Conservation (phyloP, 2,797 vertebrate species). For the Lophius americanus region DNA sequence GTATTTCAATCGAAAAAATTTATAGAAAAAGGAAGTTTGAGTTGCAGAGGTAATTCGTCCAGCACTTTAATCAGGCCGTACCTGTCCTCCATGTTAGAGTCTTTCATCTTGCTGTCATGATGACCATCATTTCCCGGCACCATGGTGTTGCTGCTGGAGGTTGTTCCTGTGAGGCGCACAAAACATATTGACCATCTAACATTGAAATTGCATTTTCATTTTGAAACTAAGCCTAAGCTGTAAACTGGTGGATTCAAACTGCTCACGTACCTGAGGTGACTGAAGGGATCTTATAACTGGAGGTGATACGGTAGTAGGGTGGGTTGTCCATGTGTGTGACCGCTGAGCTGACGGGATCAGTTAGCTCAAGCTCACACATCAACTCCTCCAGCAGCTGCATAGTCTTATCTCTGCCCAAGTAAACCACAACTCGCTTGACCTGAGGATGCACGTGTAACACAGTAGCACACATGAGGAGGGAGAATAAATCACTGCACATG, state of each 20-base stretch:
- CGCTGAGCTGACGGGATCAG: constrained; percentile 93
- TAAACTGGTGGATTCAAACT: not conserved
- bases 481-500: not conserved
- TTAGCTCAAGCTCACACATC: constrained; percentile 95
- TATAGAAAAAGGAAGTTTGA: too few relatives aligned
- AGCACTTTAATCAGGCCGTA: constrained; percentile 60
- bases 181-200: constrained; percentile 2
- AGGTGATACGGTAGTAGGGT: constrained; percentile 96
- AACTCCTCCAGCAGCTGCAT: constrained; percentile 98
- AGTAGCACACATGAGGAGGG: not conserved
- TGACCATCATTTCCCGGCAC: constrained; percentile 91
- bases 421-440: constrained; percentile 98
- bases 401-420: constrained; percentile 98
- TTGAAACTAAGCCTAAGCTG: not conserved
- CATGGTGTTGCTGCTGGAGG: constrained; percentile 99
- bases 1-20: too few relatives aligned
- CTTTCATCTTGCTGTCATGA: constrained; percentile 92
- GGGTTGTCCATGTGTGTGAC: constrained; percentile 99
- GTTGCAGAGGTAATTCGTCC: too few relatives aligned
- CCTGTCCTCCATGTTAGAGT: constrained; percentile 91
- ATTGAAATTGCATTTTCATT: not conserved
- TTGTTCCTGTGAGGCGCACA: constrained; percentile 86
- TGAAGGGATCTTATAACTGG: constrained; percentile 96
- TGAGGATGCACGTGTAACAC: constrained; percentile 59
- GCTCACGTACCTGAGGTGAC: constrained; percentile 92